Evolutionary conservation across 1,140 invertebrate genomes (phyloP), one percentile per base, ranked within the genome.

Genomic region (Euschistus heros): DNA sequence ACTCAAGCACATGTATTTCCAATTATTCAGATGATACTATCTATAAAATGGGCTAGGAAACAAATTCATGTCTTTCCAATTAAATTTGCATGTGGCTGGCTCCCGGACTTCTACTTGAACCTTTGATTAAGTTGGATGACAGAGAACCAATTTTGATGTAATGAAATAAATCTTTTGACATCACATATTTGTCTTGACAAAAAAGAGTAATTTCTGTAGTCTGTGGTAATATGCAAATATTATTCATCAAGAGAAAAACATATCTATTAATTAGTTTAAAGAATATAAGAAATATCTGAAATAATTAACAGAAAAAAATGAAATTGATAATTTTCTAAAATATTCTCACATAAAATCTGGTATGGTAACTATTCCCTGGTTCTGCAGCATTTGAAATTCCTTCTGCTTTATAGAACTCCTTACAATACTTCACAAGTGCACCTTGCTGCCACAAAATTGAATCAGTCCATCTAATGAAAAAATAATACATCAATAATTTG

Each of bases 311-410:
- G 30, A 68, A n/a, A 70, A 24, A 30, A 52, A 64, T 18, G 26
- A 14, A 26, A 26, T 60, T n/a, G n/a, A n/a, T n/a, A n/a, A n/a
- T n/a, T n/a, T n/a, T n/a, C n/a, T n/a, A n/a, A n/a, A 13, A 37
- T 37, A 37, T 64, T 84, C 87, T 83, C 79, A 94, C 91, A 82
- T 91, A 86, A 78, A 94, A 94, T 68, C 89, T 78, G 26, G 80
- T 78, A 77, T 94, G 91, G 71, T 84, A 84, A 63, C 80, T 78
- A 78, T 93, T 90, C 47, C 87, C 89, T 15, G 92, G 92, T 73
- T 89, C 86, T 20, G 90, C 91, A 64, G 81, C 82, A 69, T 77
- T 79, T 1, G 80, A 80, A 54, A 85, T 76, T 5, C 91, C 86
- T 71, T 86, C 84, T 0, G 89, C 90, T 71, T 86, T 84, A 76